Conservation (phyloP, 2,113 vertebrate species). For the Mirza zaza region DNA sequence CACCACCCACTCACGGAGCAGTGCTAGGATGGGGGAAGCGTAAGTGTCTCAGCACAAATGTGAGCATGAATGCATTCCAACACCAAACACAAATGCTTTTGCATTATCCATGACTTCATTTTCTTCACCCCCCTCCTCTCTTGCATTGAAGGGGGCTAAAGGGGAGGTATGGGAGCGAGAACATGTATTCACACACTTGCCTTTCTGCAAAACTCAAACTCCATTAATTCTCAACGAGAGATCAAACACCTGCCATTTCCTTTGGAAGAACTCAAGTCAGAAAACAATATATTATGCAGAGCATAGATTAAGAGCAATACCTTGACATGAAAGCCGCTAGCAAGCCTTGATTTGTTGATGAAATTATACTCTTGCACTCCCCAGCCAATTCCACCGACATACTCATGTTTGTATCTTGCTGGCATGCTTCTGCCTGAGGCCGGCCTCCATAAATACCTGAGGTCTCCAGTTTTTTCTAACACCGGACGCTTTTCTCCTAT, state of each 20-base stretch:
- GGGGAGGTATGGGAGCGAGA: neutral
- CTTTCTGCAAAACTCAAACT: neutral
- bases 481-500: conserved; percentile 75
- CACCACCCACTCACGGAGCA: neutral
- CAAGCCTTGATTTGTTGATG: conserved; percentile 79
- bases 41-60: neutral
- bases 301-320: conserved; percentile 60
- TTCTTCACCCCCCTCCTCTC: neutral
- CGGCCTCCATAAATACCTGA: conserved; percentile 81
- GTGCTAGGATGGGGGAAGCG: rapidly evolving
- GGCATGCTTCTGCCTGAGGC: conserved; percentile 15
- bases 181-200: neutral
- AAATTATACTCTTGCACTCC: conserved; percentile 78
- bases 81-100: neutral
- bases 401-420: conserved; percentile 58
- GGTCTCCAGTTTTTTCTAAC: conserved; percentile 81
- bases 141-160: neutral
- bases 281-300: neutral
- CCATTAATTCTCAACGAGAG: neutral
- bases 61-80: neutral
- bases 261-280: neutral
- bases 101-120: neutral
- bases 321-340: conserved; percentile 84
- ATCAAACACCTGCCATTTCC: neutral
- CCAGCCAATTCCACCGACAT: conserved; percentile 85